Conservation (phyloP, 1,140 invertebrate genomes). For the Macrobrachium nipponense region DNA sequence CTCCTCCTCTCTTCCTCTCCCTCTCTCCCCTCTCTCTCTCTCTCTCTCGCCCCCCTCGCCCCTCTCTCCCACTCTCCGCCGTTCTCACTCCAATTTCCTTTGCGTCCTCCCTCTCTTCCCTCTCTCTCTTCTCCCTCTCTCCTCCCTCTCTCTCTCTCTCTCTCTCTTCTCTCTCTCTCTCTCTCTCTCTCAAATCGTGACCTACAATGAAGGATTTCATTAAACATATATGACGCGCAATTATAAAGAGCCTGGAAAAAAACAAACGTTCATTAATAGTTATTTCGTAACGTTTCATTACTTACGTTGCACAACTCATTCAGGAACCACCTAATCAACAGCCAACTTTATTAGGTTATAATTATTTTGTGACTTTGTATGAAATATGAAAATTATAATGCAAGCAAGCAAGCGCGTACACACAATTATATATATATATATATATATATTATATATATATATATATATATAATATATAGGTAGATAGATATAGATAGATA, state of each 20-base stretch:
- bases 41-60: not conserved
- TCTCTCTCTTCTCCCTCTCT: too few species aligned
- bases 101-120: too few species aligned
- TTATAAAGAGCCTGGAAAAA: too few species aligned
- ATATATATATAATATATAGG: not conserved
- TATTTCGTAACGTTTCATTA: too few species aligned
- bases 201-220: not conserved
- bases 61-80: not conserved
- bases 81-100: too few species aligned
- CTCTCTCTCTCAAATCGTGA: not conserved
- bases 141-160: too few species aligned
- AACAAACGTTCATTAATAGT: too few species aligned
- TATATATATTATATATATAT: not conserved
- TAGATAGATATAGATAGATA: not conserved
- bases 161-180: not conserved
- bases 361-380: too few species aligned
- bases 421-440: conserved; percentile 1
- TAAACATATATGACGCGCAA: too few species aligned
- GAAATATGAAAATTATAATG: not conserved
- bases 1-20: not conserved
- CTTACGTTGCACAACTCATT: too few species aligned
- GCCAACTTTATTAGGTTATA: too few species aligned
- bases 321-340: too few species aligned
- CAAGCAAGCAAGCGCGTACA: not conserved
- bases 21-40: not conserved